phyloP scores from a whole-genome alignment of 2,888 invertebrate genomes.

The Alviniconcha strummeri region DNA sequence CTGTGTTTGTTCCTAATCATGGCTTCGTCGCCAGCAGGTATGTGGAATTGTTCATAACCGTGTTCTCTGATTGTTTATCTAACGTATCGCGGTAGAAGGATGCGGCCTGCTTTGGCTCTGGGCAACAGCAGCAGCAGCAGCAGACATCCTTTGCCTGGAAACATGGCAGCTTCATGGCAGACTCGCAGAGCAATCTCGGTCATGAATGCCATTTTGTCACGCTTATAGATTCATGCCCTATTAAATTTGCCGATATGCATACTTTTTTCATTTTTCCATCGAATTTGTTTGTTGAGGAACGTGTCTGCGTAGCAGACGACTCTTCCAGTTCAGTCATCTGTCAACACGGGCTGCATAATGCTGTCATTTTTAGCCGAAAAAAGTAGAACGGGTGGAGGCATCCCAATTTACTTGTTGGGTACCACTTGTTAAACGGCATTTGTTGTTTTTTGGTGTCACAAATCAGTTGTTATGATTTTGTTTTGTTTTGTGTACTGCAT shows the following conservation, averaged over 20 bases:
- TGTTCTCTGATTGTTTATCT: slow-evolving; percentile 12
- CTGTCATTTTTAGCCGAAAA: background rate
- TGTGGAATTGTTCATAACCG: slow-evolving; percentile 25
- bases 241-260: no score
- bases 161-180: slow-evolving; percentile 30
- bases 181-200: slow-evolving; percentile 13
- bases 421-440: no score
- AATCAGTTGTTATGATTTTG: no score
- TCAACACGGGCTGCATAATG: background rate
- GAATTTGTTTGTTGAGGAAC: no score
- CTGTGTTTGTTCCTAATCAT: slow-evolving; percentile 45
- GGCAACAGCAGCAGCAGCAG: slow-evolving; percentile 18
- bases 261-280: no score
- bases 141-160: slow-evolving; percentile 32
- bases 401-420: no score
- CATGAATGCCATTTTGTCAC: background rate
- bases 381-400: background rate
- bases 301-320: slow-evolving; percentile 20
- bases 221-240: background rate
- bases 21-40: slow-evolving; percentile 48
- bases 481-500: no score
- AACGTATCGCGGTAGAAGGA: background rate
- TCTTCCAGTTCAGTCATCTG: no score
- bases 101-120: slow-evolving; percentile 14
- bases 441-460: no score